Evolutionary conservation across 2,888 invertebrate species (phyloP).

Genomic region (Tetrapedia diversipes): DNA sequence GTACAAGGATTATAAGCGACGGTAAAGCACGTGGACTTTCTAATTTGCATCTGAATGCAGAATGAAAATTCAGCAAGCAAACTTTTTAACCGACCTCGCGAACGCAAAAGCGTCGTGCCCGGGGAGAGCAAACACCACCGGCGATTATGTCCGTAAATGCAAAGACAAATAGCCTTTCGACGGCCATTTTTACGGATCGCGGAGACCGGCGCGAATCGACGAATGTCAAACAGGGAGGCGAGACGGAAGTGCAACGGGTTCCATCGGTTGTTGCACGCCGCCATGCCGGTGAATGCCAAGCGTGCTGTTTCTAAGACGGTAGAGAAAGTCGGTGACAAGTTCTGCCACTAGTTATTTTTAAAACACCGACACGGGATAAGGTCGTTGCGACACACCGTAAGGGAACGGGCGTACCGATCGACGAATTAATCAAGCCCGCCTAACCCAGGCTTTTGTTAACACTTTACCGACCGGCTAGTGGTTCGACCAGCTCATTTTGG

Average conservation of each 20-base stretch:
- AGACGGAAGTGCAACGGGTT: constrained; percentile 31
- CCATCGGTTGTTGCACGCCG: constrained; percentile 24
- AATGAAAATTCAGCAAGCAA: too few relatives aligned
- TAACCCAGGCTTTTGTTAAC: too few relatives aligned
- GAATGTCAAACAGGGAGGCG: constrained; percentile 12
- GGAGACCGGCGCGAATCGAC: constrained; percentile 4
- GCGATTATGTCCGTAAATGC: not conserved
- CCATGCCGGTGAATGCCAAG: constrained; percentile 30
- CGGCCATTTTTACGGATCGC: not conserved
- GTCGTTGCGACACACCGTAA: constrained; percentile 20
- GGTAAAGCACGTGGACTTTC: too few relatives aligned
- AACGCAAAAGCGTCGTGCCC: not conserved
- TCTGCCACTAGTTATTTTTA: constrained; percentile 45
- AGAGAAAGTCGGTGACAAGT: constrained; percentile 56
- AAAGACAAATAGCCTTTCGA: not conserved
- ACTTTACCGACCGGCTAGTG: too few relatives aligned
- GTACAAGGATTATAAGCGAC: too few relatives aligned
- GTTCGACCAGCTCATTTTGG: too few relatives aligned
- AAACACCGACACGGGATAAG: constrained; percentile 20
- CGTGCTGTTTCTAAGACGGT: constrained; percentile 40
- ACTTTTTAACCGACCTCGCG: too few relatives aligned
- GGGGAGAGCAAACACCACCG: not conserved
- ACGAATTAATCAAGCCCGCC: constrained; percentile 34
- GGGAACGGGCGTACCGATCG: constrained; percentile 8
- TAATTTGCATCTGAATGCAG: too few relatives aligned